A percentile compares a stretch with the other conserved stretches of the same genome.
Evolutionary conservation across 2,797 vertebrate species (phyloP).

Genomic region (Apogon hyalosoma): DNA sequence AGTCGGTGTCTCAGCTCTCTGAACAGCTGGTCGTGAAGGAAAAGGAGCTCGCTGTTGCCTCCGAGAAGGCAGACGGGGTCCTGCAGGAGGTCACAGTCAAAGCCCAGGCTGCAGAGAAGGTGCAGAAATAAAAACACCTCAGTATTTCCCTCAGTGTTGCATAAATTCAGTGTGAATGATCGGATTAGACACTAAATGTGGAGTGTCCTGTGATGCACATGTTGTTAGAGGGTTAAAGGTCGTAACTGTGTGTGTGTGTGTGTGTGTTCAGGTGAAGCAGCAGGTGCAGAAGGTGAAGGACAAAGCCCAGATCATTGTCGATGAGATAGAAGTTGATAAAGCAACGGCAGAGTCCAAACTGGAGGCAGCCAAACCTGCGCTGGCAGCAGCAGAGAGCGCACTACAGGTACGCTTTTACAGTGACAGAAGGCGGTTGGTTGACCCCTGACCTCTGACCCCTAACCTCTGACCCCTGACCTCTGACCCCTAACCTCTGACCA

Average conservation of each 20-base stretch:
- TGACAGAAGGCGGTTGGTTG: too few species aligned
- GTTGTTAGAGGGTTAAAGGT: too few species aligned
- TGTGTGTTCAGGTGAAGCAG: conserved; percentile 79
- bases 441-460: too few species aligned
- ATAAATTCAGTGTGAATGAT: too few species aligned
- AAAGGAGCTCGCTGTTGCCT: conserved; percentile 85
- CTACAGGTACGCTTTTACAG: conserved; percentile 82
- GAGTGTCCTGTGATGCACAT: too few species aligned
- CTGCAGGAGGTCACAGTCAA: conserved; percentile 85
- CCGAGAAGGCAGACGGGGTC: conserved; percentile 84
- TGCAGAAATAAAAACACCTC: neutral
- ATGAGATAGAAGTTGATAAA: conserved; percentile 88
- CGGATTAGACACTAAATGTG: too few species aligned
- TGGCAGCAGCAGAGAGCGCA: conserved; percentile 85
- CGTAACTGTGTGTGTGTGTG: neutral
- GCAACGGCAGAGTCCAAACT: conserved; percentile 85
- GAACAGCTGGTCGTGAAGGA: conserved; percentile 85
- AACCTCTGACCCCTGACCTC: too few species aligned
- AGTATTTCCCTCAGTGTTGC: too few species aligned
- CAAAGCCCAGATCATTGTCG: conserved; percentile 88
- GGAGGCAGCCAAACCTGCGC: conserved; percentile 87
- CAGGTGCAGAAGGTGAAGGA: conserved; percentile 91
- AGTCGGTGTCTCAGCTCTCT: conserved; percentile 86
- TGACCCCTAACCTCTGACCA: too few species aligned
- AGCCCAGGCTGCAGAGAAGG: conserved; percentile 86